Percentiles rank a stretch among this genome's conserved stretches.
These are phyloP conservation scores for Aix galericulata DNA, from an alignment of 2,113 vertebrate species.

Conservation along the genomic window DNA sequence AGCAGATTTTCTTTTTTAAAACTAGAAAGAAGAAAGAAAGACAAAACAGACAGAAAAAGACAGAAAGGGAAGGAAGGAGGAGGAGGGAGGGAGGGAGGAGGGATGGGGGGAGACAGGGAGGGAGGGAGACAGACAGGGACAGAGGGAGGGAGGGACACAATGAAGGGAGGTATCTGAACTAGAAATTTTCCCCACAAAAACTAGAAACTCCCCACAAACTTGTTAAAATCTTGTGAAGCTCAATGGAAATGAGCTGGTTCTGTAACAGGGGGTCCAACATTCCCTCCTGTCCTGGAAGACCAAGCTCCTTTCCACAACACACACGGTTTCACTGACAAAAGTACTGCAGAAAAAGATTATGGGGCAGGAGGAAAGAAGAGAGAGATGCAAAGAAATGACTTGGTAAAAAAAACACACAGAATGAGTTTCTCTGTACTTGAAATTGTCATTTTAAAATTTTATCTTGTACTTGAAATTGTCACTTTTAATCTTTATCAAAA, in stretches of 20 bases:
- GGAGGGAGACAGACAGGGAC: too few relatives aligned
- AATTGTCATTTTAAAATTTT: background rate
- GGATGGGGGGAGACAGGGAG: too few relatives aligned
- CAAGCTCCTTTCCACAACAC: background rate
- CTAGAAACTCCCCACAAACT: background rate
- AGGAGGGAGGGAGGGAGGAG: too few relatives aligned
- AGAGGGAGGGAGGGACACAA: too few relatives aligned
- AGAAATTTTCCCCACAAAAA: too few relatives aligned
- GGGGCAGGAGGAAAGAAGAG: fast-evolving
- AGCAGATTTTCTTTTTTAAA: background rate
- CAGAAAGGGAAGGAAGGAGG: too few relatives aligned
- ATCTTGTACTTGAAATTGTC: background rate
- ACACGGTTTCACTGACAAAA: background rate
- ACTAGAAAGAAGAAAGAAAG: background rate
- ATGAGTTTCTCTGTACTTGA: background rate
- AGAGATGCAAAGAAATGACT: background rate
- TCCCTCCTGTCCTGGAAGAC: background rate
- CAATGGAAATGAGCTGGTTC: background rate
- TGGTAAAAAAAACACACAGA: background rate
- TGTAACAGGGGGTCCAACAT: background rate
- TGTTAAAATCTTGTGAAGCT: background rate
- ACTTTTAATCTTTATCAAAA: background rate
- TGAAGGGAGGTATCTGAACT: too few relatives aligned
- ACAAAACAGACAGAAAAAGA: background rate
- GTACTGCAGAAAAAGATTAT: fast-evolving